phyloP scores from a whole-genome alignment of 2,888 invertebrate species.

The Tachystola acroxantha region DNA sequence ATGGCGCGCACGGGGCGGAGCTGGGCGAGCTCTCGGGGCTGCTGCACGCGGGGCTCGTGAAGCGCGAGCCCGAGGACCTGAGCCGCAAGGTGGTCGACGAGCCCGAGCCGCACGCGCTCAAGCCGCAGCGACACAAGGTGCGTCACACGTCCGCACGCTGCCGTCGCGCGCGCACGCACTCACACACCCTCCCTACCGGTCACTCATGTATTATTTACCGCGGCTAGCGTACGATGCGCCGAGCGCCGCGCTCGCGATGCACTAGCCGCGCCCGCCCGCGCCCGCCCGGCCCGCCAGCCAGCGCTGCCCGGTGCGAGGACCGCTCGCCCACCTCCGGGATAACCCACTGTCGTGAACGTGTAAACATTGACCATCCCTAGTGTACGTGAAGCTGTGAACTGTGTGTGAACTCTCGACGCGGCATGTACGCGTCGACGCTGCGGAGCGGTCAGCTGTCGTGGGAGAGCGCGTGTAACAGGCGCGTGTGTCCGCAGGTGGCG shows the following conservation, averaged over 20 bases:
- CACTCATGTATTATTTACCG: constrained; percentile 77
- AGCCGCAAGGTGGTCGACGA: constrained; percentile 83
- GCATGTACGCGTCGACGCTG: constrained; percentile 80
- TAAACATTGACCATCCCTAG: constrained; percentile 47
- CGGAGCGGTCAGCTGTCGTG: constrained; percentile 77
- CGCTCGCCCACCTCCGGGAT: constrained; percentile 35
- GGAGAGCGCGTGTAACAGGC: constrained; percentile 82
- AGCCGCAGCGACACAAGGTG: constrained; percentile 82
- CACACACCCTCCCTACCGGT: constrained; percentile 71
- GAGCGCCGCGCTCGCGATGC: constrained; percentile 76
- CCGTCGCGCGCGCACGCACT: constrained; percentile 76
- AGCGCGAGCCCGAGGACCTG: constrained; percentile 90
- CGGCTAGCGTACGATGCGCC: constrained; percentile 78
- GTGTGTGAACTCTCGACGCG: constrained; percentile 69
- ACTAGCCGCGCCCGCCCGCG: constrained; percentile 79
- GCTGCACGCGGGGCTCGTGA: constrained; percentile 83
- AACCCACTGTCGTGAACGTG: constrained; percentile 53
- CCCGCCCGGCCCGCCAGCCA: constrained; percentile 78
- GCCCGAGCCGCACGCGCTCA: constrained; percentile 79
- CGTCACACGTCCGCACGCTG: constrained; percentile 76
- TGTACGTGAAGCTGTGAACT: constrained; percentile 73
- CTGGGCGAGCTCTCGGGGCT: constrained; percentile 80
- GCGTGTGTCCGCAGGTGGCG: constrained; percentile 80
- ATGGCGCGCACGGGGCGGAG: constrained; percentile 84
- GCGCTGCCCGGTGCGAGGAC: constrained; percentile 75